Evolutionary conservation across 2,113 vertebrate genomes (phyloP), one percentile per base, ranked within the genome.

Genomic region (Strigops habroptila): DNA sequence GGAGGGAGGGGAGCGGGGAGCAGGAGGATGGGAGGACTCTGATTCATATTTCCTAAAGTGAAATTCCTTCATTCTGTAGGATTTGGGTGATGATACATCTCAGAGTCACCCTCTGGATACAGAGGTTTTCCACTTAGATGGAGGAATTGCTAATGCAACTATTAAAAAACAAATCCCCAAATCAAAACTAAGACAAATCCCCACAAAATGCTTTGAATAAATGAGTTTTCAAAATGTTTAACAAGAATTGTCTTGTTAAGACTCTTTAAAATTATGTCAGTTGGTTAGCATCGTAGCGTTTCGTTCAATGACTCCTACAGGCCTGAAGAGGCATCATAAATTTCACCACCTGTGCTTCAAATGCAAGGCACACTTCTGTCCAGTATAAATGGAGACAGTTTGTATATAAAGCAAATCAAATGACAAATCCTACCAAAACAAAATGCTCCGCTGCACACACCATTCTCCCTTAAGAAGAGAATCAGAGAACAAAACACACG

Each of bases 231-330:
- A 52, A 67, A n/a, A 44, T 0, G 4, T 24, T 63, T 35, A 49
- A 44, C 7, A 35, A 51, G 39, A 82, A 41, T 12, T 52, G 13
- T 13, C 55, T 39, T 35, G 4, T 60, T 19, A 65, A 59, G 71
- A 27, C 59, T 62, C n/a, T 55, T 39, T 31, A 18, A 75, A 46
- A 16, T 15, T 18, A 22, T 24, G 9, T 11, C 24, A 6, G 24
- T 2, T 5, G 12, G 8, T 12, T 2, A 4, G 33, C 48, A 51
- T 10, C 0, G 0, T 14, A 68, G 41, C 4, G 14, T 3, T 77
- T 46, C 51, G 53, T 13, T 24, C 70, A 9, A 7, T 17, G 75
- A 25, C 44, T 82, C 49, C 12, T 22, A 12, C 16, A 19, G 43
- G 51, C 33, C 46, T 30, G 46, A 37, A 62, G 43, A 41, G 31